Evolutionary conservation across 2,888 invertebrate genomes (phyloP).

Genomic region (Drosophila limbata): DNA sequence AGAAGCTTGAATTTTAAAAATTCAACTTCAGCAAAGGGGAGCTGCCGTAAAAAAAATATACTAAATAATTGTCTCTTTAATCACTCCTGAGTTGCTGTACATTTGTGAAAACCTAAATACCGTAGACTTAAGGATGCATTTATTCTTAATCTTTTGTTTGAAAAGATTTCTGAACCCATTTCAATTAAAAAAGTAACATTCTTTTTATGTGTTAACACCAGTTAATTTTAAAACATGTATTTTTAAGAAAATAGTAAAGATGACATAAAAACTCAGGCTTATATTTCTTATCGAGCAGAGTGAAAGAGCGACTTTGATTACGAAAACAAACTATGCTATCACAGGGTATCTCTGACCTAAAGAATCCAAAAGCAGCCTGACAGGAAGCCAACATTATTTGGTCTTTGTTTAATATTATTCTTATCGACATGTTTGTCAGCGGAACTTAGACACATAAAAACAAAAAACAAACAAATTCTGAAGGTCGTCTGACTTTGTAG

Average conservation of each 20-base stretch:
- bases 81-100: no score
- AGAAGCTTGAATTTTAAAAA: no score
- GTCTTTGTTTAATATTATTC: slow-evolving; percentile 4
- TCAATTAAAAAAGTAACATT: no score
- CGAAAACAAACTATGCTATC: background rate
- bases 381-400: background rate
- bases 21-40: no score
- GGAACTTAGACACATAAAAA: slow-evolving; percentile 4
- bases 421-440: slow-evolving; percentile 24
- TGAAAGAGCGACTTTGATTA: background rate
- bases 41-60: no score
- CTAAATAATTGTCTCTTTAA: no score
- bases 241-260: no score
- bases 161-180: no score
- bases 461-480: slow-evolving; percentile 12
- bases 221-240: background rate
- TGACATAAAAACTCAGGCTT: background rate
- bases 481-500: slow-evolving; percentile 24
- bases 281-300: background rate
- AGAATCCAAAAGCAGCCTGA: background rate
- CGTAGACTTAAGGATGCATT: no score
- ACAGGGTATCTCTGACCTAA: background rate
- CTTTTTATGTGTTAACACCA: background rate
- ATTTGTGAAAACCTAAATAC: no score
- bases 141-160: no score